These are phyloP conservation scores for Drosophila lacicola DNA, from an alignment of 2,888 invertebrate genomes.

Conservation along the genomic window DNA sequence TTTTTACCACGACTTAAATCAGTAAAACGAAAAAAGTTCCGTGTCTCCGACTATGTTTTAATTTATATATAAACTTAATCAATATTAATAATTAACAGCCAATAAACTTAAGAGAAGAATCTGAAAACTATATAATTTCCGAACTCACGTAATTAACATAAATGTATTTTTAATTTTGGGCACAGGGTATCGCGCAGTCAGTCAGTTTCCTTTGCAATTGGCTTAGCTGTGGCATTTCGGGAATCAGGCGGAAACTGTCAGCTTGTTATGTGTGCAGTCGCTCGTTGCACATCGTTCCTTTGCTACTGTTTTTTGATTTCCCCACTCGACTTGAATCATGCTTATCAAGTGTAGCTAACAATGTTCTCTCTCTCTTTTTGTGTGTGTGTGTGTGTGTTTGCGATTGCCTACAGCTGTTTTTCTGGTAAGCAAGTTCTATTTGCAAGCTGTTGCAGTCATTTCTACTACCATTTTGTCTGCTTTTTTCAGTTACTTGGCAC, in stretches of 20 bases:
- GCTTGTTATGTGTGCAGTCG: slow-evolving; percentile 56
- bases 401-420: slow-evolving; percentile 58
- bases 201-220: neutral
- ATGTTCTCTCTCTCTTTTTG: neutral
- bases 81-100: too few relatives aligned
- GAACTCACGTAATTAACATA: too few relatives aligned
- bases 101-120: too few relatives aligned
- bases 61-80: too few relatives aligned
- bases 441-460: slow-evolving; percentile 18
- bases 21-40: too few relatives aligned
- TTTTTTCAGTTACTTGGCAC: slow-evolving; percentile 2
- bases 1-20: too few relatives aligned
- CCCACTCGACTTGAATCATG: slow-evolving; percentile 40
- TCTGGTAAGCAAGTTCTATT: slow-evolving; percentile 25
- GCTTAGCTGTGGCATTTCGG: neutral
- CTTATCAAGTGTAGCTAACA: slow-evolving; percentile 52
- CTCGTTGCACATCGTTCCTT: slow-evolving; percentile 31
- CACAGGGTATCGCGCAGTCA: neutral
- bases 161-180: neutral
- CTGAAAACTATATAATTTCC: too few relatives aligned
- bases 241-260: slow-evolving; percentile 26
- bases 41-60: too few relatives aligned
- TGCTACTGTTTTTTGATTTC: slow-evolving; percentile 32
- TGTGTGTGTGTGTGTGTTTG: slow-evolving; percentile 5
- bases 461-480: neutral